Evolutionary conservation across 2,888 invertebrate genomes (phyloP), one percentile per base, ranked within the genome.

Genomic region (Euplagia quadripunctaria): DNA sequence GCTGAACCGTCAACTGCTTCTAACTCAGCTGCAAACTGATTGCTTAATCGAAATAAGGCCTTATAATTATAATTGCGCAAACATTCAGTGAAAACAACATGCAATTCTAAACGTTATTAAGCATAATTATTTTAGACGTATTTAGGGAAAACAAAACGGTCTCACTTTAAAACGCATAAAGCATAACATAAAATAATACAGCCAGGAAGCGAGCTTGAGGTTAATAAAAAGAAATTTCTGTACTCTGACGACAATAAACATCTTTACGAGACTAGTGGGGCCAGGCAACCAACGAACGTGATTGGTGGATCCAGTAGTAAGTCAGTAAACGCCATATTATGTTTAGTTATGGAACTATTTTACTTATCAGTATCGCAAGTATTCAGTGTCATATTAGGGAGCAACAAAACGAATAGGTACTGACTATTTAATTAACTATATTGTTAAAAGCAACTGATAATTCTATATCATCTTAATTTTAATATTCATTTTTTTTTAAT

Each of bases 171-270:
- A 84, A 82, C 69, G 31, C 83, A 79, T 82, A 74, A 80, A 74
- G 75, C 76, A 74, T 77, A 79, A 84, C 80, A 84, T 82, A 55
- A 68, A 68, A 68, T 69, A 80, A 82, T 89, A 84, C 89, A 91
- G 87, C 85, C 82, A 87, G 89, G 89, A 88, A 90, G 88, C 87
- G 80, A 80, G 81, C 83, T 82, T 82, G 84, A 85, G 79, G 86
- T 84, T 86, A 88, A 90, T 92, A 92, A 91, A 90, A 88, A 86
- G 87, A 87, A 90, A 89, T 90, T 86, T 89, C 86, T 86, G 80
- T 84, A 87, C 81, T 87, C 89, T 89, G 89, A 91, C 87, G 89
- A 90, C 88, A 89, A 86, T 92, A 90, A 92, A 92, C 86, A 86
- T 83, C 84, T 93, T 93, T 92, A 94, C 88, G 91, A 91, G 81